Evolutionary conservation across 1,140 invertebrate species (phyloP).

Genomic region (Brachionus rubens): DNA sequence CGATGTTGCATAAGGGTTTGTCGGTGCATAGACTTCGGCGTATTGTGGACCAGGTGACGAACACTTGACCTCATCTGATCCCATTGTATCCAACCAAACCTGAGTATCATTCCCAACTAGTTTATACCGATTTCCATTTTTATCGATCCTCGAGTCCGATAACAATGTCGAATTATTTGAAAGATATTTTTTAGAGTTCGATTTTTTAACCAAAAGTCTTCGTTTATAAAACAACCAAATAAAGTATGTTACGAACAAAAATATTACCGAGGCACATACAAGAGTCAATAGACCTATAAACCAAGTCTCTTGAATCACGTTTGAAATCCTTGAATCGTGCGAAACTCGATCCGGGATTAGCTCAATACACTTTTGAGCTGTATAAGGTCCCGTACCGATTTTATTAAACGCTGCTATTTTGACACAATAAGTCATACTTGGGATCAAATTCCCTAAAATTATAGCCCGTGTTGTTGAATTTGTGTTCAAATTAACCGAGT

Average conservation of each 20-base stretch:
- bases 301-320: not conserved
- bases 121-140: constrained; percentile 27
- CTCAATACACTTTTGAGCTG: not conserved
- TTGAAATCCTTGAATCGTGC: not conserved
- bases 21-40: constrained; percentile 20
- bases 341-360: not conserved
- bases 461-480: constrained; percentile 8
- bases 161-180: constrained; percentile 28
- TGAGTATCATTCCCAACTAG: constrained; percentile 31
- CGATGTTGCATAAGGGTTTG: constrained; percentile 37
- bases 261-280: not conserved
- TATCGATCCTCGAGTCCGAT: not conserved
- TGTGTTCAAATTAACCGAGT: not conserved
- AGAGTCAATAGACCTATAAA: not conserved
- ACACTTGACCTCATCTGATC: not conserved
- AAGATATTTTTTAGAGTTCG: constrained; percentile 21
- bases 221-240: constrained; percentile 13
- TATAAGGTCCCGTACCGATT: not conserved
- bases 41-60: constrained; percentile 12
- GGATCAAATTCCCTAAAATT: not conserved
- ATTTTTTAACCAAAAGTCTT: not conserved
- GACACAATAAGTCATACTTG: not conserved
- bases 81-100: constrained; percentile 31
- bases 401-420: constrained; percentile 2
- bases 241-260: not conserved